Conservation (phyloP, 2,888 invertebrate genomes). For the Polylopha cassiicola region DNA sequence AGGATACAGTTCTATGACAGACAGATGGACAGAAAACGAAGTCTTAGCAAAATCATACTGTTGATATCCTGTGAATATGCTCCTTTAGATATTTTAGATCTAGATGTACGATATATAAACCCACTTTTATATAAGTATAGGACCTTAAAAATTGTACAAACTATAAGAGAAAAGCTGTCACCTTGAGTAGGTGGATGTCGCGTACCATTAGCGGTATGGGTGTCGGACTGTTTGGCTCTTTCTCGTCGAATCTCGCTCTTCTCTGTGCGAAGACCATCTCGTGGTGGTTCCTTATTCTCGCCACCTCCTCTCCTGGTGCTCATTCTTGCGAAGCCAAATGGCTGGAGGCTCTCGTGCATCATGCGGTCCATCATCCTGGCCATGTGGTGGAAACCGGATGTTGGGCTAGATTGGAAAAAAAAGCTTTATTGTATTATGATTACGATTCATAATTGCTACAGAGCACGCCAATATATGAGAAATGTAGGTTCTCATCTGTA, state of each 20-base stretch:
- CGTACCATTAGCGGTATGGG: slow-evolving; percentile 55
- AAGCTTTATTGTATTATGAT: slow-evolving; percentile 6
- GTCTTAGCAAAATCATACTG: too few relatives aligned
- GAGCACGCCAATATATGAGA: too few relatives aligned
- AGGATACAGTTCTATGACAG: too few relatives aligned
- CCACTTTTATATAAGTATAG: too few relatives aligned
- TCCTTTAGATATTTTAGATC: too few relatives aligned
- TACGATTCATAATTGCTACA: too few relatives aligned
- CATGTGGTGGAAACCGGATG: slow-evolving; percentile 81
- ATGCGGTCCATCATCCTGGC: slow-evolving; percentile 86
- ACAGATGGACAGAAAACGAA: too few relatives aligned
- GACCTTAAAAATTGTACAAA: too few relatives aligned
- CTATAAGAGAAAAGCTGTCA: slow-evolving; percentile 24
- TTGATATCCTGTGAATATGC: too few relatives aligned
- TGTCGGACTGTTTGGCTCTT: slow-evolving; percentile 39
- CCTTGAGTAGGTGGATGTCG: slow-evolving; percentile 68
- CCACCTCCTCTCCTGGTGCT: slow-evolving; percentile 68
- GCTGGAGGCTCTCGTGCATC: slow-evolving; percentile 81
- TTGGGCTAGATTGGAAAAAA: slow-evolving; percentile 62
- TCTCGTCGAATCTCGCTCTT: slow-evolving; percentile 47
- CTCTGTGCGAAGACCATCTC: slow-evolving; percentile 54
- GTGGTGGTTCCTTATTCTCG: slow-evolving; percentile 39
- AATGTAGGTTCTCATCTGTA: too few relatives aligned
- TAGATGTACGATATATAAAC: too few relatives aligned
- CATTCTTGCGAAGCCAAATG: slow-evolving; percentile 81